Conservation (phyloP, 2,797 vertebrate species). For the Perodicticus potto region DNA sequence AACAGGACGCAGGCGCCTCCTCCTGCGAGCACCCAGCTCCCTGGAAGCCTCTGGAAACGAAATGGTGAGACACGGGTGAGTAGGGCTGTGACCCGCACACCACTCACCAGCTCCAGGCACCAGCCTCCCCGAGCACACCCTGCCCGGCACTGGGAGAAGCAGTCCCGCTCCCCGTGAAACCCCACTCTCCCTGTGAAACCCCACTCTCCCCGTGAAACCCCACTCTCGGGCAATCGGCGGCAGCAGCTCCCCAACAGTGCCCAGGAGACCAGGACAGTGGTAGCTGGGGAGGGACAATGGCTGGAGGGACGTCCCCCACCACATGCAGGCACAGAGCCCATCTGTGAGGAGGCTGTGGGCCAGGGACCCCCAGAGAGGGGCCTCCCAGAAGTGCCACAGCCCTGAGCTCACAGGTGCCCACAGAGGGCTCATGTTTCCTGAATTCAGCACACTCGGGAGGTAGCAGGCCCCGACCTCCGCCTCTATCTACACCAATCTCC, state of each 20-base stretch:
- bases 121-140: too few relatives aligned
- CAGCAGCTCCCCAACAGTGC: background rate
- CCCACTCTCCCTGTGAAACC: too few relatives aligned
- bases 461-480: background rate
- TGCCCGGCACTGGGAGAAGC: too few relatives aligned
- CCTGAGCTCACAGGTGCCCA: background rate
- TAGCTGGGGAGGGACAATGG: background rate
- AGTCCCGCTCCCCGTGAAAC: too few relatives aligned
- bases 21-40: too few relatives aligned
- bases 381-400: background rate
- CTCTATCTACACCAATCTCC: background rate
- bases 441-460: background rate
- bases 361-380: background rate
- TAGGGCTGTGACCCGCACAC: too few relatives aligned
- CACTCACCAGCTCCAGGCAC: background rate
- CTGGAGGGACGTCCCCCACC: background rate
- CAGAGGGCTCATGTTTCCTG: background rate
- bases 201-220: too few relatives aligned
- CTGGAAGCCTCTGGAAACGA: background rate
- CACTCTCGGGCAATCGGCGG: too few relatives aligned
- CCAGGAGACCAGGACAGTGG: background rate
- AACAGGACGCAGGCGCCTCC: too few relatives aligned
- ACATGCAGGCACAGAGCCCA: background rate
- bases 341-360: background rate
- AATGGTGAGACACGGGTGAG: background rate